Evolutionary conservation across 2,113 vertebrate genomes (phyloP).

Genomic region (Callocephalon fimbriatum): DNA sequence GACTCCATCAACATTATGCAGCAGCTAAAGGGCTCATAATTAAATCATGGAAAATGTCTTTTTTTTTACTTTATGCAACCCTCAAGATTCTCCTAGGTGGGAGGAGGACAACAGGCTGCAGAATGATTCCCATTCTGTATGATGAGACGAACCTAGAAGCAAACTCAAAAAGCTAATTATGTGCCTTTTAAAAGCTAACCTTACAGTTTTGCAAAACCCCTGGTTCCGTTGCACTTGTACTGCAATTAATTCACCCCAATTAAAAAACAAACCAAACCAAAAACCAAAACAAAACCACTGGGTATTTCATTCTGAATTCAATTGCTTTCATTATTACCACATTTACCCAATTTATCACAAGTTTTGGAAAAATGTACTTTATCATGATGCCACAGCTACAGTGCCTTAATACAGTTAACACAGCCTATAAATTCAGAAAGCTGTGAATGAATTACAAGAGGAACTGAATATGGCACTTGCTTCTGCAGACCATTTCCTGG

Average conservation of each 20-base stretch:
- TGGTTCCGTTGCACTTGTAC: not conserved
- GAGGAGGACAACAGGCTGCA: not conserved
- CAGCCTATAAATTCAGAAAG: not conserved
- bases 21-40: not conserved
- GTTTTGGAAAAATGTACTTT: not conserved
- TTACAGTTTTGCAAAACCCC: not conserved
- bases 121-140: not conserved
- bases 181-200: not conserved
- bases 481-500: not conserved
- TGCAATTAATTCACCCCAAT: not conserved
- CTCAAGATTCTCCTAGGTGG: not conserved
- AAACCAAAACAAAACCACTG: not conserved
- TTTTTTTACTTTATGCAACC: not conserved
- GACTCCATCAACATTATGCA: not conserved
- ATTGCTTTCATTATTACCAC: not conserved
- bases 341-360: not conserved
- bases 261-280: not conserved
- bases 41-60: constrained; percentile 21
- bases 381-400: not conserved
- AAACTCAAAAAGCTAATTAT: not conserved
- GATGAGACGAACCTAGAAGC: not conserved
- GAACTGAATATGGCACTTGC: not conserved
- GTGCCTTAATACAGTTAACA: not conserved
- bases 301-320: not conserved
- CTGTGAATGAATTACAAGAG: not conserved